Percentiles rank a stretch among this genome's conserved stretches.
phyloP scores from a whole-genome alignment of 2,797 vertebrate genomes.

The Centropyge bicolor region DNA sequence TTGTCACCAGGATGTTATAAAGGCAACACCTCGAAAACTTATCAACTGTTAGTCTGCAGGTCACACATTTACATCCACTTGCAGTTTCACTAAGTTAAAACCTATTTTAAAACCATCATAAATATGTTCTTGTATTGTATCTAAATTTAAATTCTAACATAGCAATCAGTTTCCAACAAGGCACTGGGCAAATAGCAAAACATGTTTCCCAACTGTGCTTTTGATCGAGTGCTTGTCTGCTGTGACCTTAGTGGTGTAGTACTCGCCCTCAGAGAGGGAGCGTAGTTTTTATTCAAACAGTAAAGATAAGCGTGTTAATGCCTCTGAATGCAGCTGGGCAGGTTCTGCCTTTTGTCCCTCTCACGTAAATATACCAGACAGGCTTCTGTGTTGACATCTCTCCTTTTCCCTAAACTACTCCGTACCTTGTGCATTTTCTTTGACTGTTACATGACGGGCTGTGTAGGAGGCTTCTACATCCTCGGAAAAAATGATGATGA shows the following conservation, averaged over 20 bases:
- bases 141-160: neutral
- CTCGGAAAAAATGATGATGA: constrained; percentile 29
- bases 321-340: constrained; percentile 81
- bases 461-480: constrained; percentile 28
- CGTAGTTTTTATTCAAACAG: constrained; percentile 60
- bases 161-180: neutral
- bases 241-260: constrained; percentile 24
- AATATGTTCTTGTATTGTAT: neutral
- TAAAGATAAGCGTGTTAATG: constrained; percentile 63
- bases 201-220: neutral
- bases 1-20: constrained; percentile 33
- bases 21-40: constrained; percentile 4
- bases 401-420: constrained; percentile 13
- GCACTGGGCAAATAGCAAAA: constrained; percentile 1
- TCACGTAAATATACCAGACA: constrained; percentile 31
- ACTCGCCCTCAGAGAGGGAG: constrained; percentile 39
- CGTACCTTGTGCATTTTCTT: constrained; percentile 27
- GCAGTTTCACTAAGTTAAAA: neutral
- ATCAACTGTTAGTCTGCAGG: neutral
- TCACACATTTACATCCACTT: neutral
- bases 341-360: constrained; percentile 76
- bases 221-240: constrained; percentile 3
- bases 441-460: constrained; percentile 34
- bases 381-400: constrained; percentile 33
- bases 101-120: neutral